phyloP scores from a whole-genome alignment of 2,888 invertebrate genomes.

The Caenorhabditis panamensis region DNA sequence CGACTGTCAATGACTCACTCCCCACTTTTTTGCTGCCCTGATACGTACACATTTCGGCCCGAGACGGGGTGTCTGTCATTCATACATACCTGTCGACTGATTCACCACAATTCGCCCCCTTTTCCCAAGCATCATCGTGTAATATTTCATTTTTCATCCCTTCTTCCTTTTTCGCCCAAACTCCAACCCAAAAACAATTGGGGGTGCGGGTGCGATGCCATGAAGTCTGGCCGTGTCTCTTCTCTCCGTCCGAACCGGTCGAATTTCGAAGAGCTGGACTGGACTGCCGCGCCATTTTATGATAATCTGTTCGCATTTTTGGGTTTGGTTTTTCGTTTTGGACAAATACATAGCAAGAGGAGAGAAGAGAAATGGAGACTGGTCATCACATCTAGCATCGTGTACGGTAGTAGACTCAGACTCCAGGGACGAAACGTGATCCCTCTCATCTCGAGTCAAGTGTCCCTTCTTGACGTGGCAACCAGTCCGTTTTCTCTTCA shows the following conservation, averaged over 20 bases:
- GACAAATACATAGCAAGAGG: conserved; percentile 19
- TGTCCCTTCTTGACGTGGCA: conserved; percentile 32
- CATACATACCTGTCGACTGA: conserved; percentile 58
- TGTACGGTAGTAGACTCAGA: conserved; percentile 20
- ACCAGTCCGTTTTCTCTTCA: background rate
- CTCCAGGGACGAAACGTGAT: conserved; percentile 34
- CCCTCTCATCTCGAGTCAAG: conserved; percentile 32
- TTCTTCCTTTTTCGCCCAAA: conserved; percentile 8
- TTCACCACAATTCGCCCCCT: conserved; percentile 45
- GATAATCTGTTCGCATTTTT: conserved; percentile 58
- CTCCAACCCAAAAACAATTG: conserved; percentile 35
- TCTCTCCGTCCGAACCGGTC: conserved; percentile 39
- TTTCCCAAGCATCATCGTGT: conserved; percentile 25
- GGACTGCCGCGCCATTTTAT: conserved; percentile 37
- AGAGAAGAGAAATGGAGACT: conserved; percentile 5
- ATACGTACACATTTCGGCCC: conserved; percentile 34
- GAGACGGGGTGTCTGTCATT: conserved; percentile 42
- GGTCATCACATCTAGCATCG: conserved; percentile 25
- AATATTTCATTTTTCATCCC: conserved; percentile 25
- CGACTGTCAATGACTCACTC: conserved; percentile 42
- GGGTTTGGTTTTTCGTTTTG: conserved; percentile 19
- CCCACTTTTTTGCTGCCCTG: conserved; percentile 24
- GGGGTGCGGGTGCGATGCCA: background rate
- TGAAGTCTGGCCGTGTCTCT: too few relatives aligned
- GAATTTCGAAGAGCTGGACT: conserved; percentile 33